A percentile compares a stretch with the other conserved stretches of the same genome.
phyloP scores from a whole-genome alignment of 1,140 invertebrate species.

The Cotesia glomerata region DNA sequence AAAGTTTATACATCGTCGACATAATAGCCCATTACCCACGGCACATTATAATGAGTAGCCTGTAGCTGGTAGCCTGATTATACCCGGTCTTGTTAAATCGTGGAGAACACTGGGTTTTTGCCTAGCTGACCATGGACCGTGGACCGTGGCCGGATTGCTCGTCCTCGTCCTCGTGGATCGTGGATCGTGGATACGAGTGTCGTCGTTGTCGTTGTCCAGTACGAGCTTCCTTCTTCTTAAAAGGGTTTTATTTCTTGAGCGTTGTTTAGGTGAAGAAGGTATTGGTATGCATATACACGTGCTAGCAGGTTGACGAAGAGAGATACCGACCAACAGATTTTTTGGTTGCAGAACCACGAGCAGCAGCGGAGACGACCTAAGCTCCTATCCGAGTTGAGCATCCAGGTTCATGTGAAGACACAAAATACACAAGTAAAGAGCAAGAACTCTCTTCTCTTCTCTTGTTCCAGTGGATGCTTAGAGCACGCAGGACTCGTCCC shows the following conservation, averaged over 20 bases:
- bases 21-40: slow-evolving; percentile 31
- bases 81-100: slow-evolving; percentile 29
- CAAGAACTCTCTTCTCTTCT: too few relatives aligned
- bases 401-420: slow-evolving; percentile 23
- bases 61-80: too few relatives aligned
- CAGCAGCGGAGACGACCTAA: background rate
- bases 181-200: too few relatives aligned
- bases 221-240: background rate
- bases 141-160: background rate
- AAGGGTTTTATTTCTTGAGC: too few relatives aligned
- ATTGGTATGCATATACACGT: too few relatives aligned
- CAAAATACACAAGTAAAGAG: background rate
- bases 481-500: background rate
- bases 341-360: background rate
- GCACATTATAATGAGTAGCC: slow-evolving; percentile 31
- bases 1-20: slow-evolving; percentile 29
- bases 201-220: background rate
- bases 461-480: too few relatives aligned
- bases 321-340: background rate
- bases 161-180: background rate
- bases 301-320: slow-evolving; percentile 11
- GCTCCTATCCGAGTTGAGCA: slow-evolving; percentile 23
- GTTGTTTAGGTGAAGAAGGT: too few relatives aligned
- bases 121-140: background rate
- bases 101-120: slow-evolving; percentile 28